Conservation (phyloP, 2,888 invertebrate genomes). For the Platycnemis pennipes region DNA sequence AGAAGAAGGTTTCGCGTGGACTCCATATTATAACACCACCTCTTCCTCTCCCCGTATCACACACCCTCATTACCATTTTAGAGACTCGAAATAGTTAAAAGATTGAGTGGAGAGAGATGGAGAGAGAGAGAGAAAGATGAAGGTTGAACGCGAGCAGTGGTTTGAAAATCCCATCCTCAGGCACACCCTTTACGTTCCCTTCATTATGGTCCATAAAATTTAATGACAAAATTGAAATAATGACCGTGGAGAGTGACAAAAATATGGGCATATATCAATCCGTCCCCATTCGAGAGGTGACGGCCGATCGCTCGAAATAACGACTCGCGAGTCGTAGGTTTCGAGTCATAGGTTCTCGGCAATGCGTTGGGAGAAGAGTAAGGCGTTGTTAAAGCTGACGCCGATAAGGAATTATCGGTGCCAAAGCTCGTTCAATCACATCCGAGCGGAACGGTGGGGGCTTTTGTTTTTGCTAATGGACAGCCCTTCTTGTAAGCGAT, state of each 20-base stretch:
- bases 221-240: conserved; percentile 28
- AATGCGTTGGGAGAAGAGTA: background rate
- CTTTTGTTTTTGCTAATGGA: background rate
- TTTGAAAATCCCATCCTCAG: background rate
- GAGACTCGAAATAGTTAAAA: background rate
- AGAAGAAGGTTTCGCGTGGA: no score
- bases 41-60: background rate
- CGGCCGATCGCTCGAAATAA: background rate
- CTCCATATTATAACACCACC: no score
- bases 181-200: background rate
- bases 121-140: background rate
- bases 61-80: background rate
- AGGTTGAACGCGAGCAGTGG: background rate
- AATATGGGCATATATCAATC: background rate
- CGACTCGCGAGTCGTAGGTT: background rate
- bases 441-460: background rate
- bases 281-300: background rate
- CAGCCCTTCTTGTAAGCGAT: background rate
- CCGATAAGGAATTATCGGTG: background rate
- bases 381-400: background rate
- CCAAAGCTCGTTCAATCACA: background rate
- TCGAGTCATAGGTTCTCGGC: background rate
- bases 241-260: background rate
- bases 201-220: conserved; percentile 35
- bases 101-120: background rate